Evolutionary conservation across 2,797 vertebrate genomes (phyloP).

Genomic region (Pseudotriccus pelzelni): DNA sequence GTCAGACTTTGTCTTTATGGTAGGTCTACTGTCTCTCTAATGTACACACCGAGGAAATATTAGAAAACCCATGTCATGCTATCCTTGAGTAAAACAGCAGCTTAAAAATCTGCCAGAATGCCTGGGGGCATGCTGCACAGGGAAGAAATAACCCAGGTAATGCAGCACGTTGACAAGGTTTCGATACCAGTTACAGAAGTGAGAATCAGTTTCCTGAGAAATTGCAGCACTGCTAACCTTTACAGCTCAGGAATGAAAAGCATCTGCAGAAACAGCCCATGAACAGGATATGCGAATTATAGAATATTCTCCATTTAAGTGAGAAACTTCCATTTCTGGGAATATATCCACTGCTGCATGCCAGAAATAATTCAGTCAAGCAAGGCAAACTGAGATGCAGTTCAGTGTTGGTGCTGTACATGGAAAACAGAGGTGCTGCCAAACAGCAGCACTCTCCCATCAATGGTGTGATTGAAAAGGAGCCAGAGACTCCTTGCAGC

Average conservation of each 20-base stretch:
- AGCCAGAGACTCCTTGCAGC: not conserved
- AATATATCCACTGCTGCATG: not conserved
- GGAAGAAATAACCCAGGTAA: not conserved
- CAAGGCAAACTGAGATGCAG: not conserved
- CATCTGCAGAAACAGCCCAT: not conserved
- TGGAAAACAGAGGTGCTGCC: not conserved
- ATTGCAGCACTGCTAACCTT: not conserved
- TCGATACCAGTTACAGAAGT: not conserved
- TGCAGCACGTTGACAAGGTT: not conserved
- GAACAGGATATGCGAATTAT: not conserved
- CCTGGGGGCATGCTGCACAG: not conserved
- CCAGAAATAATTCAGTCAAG: not conserved
- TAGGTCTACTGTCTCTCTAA: not conserved
- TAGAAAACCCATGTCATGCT: fast-evolving
- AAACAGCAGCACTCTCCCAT: not conserved
- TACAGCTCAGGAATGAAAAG: not conserved
- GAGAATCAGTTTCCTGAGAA: not conserved
- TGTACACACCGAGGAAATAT: not conserved
- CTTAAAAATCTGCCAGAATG: not conserved
- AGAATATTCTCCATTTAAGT: not conserved
- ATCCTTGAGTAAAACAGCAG: not conserved
- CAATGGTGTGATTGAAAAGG: not conserved
- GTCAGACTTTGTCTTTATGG: not conserved
- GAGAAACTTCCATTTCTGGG: not conserved
- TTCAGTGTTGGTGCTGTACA: not conserved